Evolutionary conservation across 2,113 vertebrate species (phyloP).

Genomic region (Laticauda laticaudata): DNA sequence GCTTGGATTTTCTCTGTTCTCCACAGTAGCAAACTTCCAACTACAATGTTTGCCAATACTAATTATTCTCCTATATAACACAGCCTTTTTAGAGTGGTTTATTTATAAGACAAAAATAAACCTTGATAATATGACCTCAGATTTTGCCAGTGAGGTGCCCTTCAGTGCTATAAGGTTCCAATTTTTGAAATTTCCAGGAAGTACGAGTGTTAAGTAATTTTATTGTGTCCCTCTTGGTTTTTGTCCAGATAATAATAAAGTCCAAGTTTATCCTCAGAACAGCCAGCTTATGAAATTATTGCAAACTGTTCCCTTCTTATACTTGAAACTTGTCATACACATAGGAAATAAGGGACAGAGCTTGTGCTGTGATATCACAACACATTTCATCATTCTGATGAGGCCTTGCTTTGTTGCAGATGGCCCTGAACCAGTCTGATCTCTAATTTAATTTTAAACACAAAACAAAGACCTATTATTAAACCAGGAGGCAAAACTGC

Average conservation of each 20-base stretch:
- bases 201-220: neutral
- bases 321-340: neutral
- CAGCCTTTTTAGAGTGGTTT: neutral
- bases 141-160: neutral
- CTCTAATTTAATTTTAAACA: neutral
- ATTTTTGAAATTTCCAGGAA: neutral
- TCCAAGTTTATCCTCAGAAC: neutral
- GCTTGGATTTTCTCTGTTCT: neutral
- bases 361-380: neutral
- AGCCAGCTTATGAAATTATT: neutral
- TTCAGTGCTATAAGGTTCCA: neutral
- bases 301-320: neutral
- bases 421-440: neutral
- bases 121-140: neutral
- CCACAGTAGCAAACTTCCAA: neutral
- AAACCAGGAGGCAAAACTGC: neutral
- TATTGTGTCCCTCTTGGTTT: neutral
- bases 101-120: neutral
- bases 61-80: neutral
- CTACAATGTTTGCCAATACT: neutral
- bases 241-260: neutral
- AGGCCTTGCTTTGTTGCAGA: neutral
- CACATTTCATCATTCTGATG: neutral
- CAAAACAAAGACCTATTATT: neutral
- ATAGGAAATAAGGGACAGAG: neutral